Conservation (phyloP, 2,113 vertebrate species). For the Pseudois nayaur region DNA sequence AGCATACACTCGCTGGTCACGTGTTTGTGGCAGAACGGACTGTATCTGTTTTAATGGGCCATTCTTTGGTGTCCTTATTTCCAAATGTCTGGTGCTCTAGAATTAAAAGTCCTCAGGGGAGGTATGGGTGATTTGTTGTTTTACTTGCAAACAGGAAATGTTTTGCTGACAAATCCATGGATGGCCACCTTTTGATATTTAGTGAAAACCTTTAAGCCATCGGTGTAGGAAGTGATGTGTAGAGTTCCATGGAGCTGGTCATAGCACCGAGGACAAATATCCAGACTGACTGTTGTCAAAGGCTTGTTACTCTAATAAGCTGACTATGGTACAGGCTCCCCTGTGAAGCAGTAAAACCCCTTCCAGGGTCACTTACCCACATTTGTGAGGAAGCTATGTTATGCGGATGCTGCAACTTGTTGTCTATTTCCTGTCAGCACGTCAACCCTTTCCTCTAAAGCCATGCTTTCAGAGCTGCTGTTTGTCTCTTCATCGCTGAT, state of each 20-base stretch:
- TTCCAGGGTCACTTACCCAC: not conserved
- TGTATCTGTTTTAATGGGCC: not conserved
- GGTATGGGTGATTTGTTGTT: no score
- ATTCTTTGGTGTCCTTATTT: not conserved
- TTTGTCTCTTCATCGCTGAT: not conserved
- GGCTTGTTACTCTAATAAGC: no score
- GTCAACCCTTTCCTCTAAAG: accelerated
- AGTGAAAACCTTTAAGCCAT: not conserved
- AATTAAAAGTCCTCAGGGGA: not conserved
- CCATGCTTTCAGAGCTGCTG: not conserved
- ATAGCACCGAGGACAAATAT: not conserved
- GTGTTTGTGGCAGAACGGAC: not conserved
- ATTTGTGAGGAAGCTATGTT: accelerated
- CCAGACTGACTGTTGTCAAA: not conserved
- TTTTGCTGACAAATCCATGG: not conserved
- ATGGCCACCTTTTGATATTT: not conserved
- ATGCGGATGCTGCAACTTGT: accelerated
- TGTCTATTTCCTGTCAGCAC: accelerated
- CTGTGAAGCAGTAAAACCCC: not conserved
- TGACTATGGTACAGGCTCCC: accelerated
- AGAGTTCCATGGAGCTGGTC: not conserved
- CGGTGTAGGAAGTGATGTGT: accelerated
- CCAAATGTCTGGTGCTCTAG: not conserved
- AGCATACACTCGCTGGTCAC: no score
- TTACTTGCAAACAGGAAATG: not conserved